These are phyloP conservation scores for Eueides isabella DNA, from an alignment of 1,140 invertebrate species.

Conservation along the genomic window DNA sequence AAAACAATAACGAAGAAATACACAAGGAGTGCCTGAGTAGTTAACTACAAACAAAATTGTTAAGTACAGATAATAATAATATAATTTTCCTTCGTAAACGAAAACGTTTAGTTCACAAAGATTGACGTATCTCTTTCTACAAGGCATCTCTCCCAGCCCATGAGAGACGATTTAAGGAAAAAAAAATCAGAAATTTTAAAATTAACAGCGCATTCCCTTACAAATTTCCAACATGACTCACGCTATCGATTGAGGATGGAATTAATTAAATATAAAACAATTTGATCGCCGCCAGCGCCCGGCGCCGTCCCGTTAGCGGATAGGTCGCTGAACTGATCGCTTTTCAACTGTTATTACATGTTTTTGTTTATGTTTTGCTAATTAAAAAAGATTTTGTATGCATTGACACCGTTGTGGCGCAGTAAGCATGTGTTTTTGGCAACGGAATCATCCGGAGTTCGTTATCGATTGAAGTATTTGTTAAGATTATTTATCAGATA, in stretches of 20 bases:
- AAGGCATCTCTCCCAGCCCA: too few relatives aligned
- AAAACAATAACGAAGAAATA: too few relatives aligned
- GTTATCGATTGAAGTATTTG: not conserved
- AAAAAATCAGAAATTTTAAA: not conserved
- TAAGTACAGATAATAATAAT: too few relatives aligned
- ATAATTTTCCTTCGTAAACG: too few relatives aligned
- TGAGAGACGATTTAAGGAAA: too few relatives aligned
- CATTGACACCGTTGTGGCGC: not conserved
- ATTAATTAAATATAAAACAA: constrained; percentile 57
- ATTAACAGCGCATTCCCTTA: not conserved
- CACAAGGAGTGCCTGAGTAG: too few relatives aligned
- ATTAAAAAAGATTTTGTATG: not conserved
- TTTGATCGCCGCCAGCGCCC: constrained; percentile 36
- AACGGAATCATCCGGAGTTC: not conserved
- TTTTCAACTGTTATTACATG: constrained; percentile 32
- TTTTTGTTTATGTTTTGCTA: constrained; percentile 15
- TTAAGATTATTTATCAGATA: not conserved
- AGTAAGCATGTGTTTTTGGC: not conserved
- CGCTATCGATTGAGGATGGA: constrained; percentile 35
- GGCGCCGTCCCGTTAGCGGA: constrained; percentile 48
- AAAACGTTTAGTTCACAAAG: too few relatives aligned
- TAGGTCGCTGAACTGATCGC: constrained; percentile 40
- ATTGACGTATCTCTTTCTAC: too few relatives aligned
- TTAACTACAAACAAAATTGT: too few relatives aligned
- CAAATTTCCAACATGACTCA: constrained; percentile 14